A percentile compares a stretch with the other conserved stretches of the same genome.
Conservation (phyloP, 2,888 invertebrate genomes). For the Priocnemis perturbator region DNA sequence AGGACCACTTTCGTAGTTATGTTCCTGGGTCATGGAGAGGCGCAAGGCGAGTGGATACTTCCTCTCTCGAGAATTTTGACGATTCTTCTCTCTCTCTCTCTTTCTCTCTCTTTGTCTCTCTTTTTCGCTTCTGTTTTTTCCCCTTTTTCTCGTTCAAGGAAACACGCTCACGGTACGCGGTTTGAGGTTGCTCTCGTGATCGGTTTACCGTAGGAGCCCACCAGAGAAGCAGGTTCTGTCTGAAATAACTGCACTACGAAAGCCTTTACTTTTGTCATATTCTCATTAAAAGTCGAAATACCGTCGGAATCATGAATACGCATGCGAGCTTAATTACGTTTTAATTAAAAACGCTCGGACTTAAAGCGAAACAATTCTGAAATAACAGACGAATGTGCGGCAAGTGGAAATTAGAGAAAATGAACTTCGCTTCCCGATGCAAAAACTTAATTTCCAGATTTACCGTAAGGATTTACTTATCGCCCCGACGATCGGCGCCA, state of each 20-base stretch:
- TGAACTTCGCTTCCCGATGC: conserved; percentile 13
- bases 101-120: background rate
- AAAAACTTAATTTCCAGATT: no score
- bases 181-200: background rate
- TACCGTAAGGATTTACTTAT: background rate
- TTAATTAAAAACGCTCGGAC: no score
- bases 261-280: no score
- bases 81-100: conserved; percentile 24
- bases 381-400: conserved; percentile 26
- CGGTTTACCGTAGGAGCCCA: no score
- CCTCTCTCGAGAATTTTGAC: background rate
- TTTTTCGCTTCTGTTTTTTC: background rate
- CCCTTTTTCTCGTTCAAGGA: background rate
- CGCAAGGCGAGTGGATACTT: no score
- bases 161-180: background rate
- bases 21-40: conserved; percentile 13
- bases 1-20: conserved; percentile 39
- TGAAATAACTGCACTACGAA: no score
- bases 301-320: no score
- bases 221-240: no score
- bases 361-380: no score
- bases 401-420: conserved; percentile 37
- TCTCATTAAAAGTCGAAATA: no score
- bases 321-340: no score
- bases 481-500: no score